Conservation (phyloP, 2,797 vertebrate species). For the Leptodactylus fallax region DNA sequence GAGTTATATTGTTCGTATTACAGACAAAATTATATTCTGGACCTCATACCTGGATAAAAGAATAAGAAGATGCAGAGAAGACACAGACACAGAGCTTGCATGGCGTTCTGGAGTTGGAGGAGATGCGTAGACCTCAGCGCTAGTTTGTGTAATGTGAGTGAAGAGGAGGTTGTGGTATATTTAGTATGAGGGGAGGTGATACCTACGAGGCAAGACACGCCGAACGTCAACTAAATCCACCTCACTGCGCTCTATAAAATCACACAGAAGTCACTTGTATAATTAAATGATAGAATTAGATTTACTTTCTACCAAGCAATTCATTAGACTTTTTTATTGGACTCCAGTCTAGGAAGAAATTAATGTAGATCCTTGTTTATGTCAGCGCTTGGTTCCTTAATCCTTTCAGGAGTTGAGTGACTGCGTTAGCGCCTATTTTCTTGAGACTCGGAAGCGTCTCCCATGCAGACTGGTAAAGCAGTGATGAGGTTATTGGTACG, state of each 20-base stretch:
- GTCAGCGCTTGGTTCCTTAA: neutral
- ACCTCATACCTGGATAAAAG: neutral
- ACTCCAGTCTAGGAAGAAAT: neutral
- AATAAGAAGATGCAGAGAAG: conserved; percentile 1
- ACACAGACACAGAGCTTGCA: neutral
- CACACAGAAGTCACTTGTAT: too few species aligned
- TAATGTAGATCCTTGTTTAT: neutral
- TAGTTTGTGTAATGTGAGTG: neutral
- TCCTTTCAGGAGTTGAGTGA: too few species aligned
- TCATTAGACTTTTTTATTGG: neutral
- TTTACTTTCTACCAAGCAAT: too few species aligned
- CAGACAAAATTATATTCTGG: too few species aligned
- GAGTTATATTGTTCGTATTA: too few species aligned
- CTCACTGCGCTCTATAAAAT: too few species aligned
- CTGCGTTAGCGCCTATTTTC: too few species aligned
- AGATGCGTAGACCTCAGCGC: too few species aligned
- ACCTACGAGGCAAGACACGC: neutral
- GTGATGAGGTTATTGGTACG: too few species aligned
- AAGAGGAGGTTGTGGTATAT: neutral
- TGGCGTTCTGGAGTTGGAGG: neutral
- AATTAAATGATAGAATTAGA: neutral
- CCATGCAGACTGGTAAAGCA: too few species aligned
- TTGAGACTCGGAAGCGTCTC: too few species aligned
- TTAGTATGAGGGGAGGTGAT: neutral
- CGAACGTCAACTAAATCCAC: too few species aligned